Base-by-base conservation (phyloP, 1,140 invertebrate genomes). In the Anadara kagoshimensis region DNA sequence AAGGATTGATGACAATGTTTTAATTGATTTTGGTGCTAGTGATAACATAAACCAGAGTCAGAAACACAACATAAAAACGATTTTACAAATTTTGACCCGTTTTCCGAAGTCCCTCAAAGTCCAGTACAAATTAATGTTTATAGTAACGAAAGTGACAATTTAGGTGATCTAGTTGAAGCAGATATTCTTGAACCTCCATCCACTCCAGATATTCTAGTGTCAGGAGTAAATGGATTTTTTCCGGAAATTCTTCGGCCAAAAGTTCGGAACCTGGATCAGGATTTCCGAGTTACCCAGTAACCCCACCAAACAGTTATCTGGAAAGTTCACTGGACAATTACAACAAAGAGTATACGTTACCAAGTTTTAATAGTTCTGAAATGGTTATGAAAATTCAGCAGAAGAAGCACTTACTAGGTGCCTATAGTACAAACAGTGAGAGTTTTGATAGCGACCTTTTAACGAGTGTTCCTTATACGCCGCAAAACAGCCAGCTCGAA, bases 341-440 rank as follows among this genome's bases (percentile, higher is more conserved):
- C 20, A 44, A 45, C 11, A 75, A 75, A 20, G 61, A 69, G 41
- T 69, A 76, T n/a, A 68, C 78, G 12, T 67, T 86, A 7, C 85
- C 85, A 16, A 86, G 83, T 74, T 85, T 86, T 62, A 85, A 85
- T 74, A 86, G 75, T 67, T 79, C 80, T 0, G 85, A 86, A 73
- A 86, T 83, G 78, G 78, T 85, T 44, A 54, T 83, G 61, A 83
- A 76, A 47, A 83, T 86, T 29, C 73, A 78, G 22, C 76, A 78
- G 11, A 84, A 79, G 61, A 81, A 85, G 61, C 75, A 72, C 1
- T 67, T 74, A 14, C 51, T 82, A 54, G 61, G 59, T 18, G 29
- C 29, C 2, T 36, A 36, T 36, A 56, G 58, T 5, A 58, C 51
- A 18, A 29, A 36, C 18, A 65, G 24, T 24, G 36, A 47, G 5